A percentile compares a stretch with the other conserved stretches of the same genome.
Conservation (phyloP, 1,140 invertebrate species). For the Euura saliciscinereae region DNA sequence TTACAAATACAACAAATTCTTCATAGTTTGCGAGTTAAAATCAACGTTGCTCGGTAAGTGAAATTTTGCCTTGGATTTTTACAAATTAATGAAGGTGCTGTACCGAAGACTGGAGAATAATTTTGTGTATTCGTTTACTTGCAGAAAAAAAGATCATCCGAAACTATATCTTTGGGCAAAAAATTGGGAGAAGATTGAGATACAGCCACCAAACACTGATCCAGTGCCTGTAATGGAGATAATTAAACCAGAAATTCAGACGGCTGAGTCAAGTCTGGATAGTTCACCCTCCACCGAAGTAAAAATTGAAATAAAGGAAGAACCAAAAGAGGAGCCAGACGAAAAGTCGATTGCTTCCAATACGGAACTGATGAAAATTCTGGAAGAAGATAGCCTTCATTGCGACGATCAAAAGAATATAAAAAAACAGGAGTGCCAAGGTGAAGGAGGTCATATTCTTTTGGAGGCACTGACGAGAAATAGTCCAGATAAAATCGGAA, state of each 20-base stretch:
- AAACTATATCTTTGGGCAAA: slow-evolving; percentile 87
- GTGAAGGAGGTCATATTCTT: slow-evolving; percentile 40
- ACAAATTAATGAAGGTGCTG: slow-evolving; percentile 11
- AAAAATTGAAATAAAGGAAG: slow-evolving; percentile 29
- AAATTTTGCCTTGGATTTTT: slow-evolving; percentile 19
- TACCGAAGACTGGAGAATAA: not conserved
- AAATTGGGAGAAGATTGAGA: slow-evolving; percentile 72
- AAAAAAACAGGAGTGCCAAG: slow-evolving; percentile 36
- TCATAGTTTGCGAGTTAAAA: slow-evolving; percentile 75
- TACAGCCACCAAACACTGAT: slow-evolving; percentile 41
- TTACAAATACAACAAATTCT: slow-evolving; percentile 71
- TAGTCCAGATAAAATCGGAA: slow-evolving; percentile 27
- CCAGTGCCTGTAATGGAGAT: slow-evolving; percentile 50
- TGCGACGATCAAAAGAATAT: slow-evolving; percentile 42
- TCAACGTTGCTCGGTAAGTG: slow-evolving; percentile 77
- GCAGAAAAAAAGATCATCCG: slow-evolving; percentile 77
- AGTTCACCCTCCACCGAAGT: slow-evolving; percentile 19
- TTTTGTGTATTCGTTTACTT: slow-evolving; percentile 26
- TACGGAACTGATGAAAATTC: slow-evolving; percentile 55
- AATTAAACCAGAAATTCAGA: slow-evolving; percentile 31
- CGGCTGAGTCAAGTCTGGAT: slow-evolving; percentile 19
- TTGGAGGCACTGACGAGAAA: slow-evolving; percentile 45
- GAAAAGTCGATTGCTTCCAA: slow-evolving; percentile 54
- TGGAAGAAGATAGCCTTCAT: slow-evolving; percentile 53
- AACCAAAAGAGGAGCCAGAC: slow-evolving; percentile 36